Percentiles rank a stretch among this genome's conserved stretches.
phyloP scores from a whole-genome alignment of 2,113 vertebrate species.

The Irena cyanogastra region DNA sequence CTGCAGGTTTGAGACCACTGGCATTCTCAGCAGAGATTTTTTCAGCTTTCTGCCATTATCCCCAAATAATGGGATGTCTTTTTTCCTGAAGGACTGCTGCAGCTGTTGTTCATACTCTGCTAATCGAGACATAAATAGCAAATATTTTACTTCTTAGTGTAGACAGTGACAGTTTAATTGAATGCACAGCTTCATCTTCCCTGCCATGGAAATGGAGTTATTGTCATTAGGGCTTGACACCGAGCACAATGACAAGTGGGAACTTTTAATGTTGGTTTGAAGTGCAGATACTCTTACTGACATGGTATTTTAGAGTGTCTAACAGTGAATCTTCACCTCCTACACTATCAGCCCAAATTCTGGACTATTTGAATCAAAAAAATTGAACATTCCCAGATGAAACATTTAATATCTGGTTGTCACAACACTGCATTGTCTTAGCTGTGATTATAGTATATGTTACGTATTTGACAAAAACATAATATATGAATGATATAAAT shows the following conservation, averaged over 20 bases:
- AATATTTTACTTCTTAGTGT: background rate
- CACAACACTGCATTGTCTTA: background rate
- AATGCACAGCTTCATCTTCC: background rate
- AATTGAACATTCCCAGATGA: background rate
- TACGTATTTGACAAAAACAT: background rate
- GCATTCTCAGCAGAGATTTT: background rate
- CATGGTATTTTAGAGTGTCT: background rate
- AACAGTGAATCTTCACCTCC: background rate
- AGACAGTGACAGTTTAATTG: slow-evolving; percentile 28
- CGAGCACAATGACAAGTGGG: background rate
- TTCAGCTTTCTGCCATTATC: background rate
- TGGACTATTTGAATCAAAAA: background rate
- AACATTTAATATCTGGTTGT: background rate
- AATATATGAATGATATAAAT: background rate
- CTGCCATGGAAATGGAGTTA: background rate
- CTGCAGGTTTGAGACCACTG: background rate
- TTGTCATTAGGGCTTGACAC: slow-evolving; percentile 20
- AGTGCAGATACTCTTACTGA: background rate
- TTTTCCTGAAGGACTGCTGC: background rate
- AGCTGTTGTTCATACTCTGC: background rate
- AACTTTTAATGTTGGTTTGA: background rate
- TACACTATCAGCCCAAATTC: background rate
- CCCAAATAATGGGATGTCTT: background rate
- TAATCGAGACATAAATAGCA: slow-evolving; percentile 14
- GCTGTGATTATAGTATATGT: background rate